phyloP scores from a whole-genome alignment of 2,888 invertebrate genomes.

The Stenodema calcarata region DNA sequence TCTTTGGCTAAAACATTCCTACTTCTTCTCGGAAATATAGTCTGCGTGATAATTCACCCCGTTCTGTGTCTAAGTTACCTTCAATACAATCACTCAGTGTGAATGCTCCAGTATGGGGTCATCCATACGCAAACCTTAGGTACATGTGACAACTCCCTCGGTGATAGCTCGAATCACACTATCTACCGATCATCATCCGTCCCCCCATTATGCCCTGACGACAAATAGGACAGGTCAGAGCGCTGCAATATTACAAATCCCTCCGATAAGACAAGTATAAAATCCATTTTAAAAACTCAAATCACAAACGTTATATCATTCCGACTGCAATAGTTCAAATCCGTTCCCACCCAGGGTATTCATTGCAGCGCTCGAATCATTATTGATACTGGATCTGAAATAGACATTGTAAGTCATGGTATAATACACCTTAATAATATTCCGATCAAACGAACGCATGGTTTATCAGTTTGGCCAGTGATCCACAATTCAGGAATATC shows the following conservation, averaged over 20 bases:
- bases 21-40: neutral
- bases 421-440: neutral
- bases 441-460: neutral
- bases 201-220: neutral
- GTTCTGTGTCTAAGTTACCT: neutral
- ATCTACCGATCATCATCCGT: neutral
- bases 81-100: neutral
- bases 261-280: neutral
- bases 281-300: neutral
- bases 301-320: neutral
- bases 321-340: neutral
- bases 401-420: neutral
- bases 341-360: neutral
- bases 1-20: no score
- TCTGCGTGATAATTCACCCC: neutral
- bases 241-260: neutral
- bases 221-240: neutral
- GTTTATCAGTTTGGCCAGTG: neutral
- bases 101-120: neutral
- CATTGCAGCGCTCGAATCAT: neutral
- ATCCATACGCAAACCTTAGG: neutral
- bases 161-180: neutral
- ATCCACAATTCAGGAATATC: no score
- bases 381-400: neutral
- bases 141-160: no score